phyloP scores from a whole-genome alignment of 2,797 vertebrate genomes.

The Sebastes hopkinsi region DNA sequence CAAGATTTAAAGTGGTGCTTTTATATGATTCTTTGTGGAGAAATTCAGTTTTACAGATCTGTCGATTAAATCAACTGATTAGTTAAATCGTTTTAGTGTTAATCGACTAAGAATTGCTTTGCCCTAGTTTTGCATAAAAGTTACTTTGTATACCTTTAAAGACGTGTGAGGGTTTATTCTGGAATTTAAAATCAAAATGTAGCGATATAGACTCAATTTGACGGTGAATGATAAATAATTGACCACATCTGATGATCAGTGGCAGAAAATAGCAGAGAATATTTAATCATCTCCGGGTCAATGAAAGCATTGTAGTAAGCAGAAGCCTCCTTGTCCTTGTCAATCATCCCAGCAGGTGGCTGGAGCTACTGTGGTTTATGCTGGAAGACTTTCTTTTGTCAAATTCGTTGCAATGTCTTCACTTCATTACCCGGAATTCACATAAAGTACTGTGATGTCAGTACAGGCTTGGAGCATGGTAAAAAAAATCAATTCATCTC shows the following conservation, averaged over 20 bases:
- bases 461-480: not conserved
- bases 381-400: not conserved
- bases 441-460: not conserved
- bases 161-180: not conserved
- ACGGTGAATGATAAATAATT: not conserved
- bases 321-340: slow-evolving; percentile 3
- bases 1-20: too few relatives aligned
- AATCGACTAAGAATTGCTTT: too few relatives aligned
- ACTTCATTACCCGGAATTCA: not conserved
- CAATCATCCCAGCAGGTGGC: not conserved
- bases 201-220: not conserved
- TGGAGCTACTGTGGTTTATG: not conserved
- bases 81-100: too few relatives aligned
- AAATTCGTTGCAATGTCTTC: not conserved
- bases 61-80: too few relatives aligned
- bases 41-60: not conserved
- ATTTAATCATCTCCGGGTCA: not conserved
- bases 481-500: not conserved
- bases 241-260: not conserved
- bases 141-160: not conserved
- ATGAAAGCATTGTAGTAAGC: not conserved
- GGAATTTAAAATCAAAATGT: not conserved
- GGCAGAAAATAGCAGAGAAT: not conserved
- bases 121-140: too few relatives aligned
- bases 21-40: too few relatives aligned